These are phyloP conservation scores for Craterocephalus amniculus DNA, from an alignment of 2,797 vertebrate genomes.

Conservation along the genomic window DNA sequence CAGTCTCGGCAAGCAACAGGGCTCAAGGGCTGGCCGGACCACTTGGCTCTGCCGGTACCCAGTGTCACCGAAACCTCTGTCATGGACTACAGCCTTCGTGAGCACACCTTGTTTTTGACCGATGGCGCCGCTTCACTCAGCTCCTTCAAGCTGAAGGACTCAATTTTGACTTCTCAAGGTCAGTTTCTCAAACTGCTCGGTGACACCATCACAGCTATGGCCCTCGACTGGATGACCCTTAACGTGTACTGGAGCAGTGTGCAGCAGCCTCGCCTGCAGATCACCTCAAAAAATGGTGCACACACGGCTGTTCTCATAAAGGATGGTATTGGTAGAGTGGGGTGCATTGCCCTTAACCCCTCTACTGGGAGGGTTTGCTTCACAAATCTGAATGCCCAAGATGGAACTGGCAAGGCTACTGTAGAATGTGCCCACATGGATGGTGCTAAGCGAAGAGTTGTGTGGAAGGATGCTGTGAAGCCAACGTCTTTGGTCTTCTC, in stretches of 20 bases:
- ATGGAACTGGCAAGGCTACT: fast-evolving
- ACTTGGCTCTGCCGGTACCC: conserved; percentile 79
- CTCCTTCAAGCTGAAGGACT: conserved; percentile 79
- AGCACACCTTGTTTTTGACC: conserved; percentile 82
- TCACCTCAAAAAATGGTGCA: conserved; percentile 76
- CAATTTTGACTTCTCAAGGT: conserved; percentile 62
- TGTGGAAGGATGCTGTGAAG: conserved; percentile 82
- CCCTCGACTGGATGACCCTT: conserved; percentile 89
- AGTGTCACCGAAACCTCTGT: conserved; percentile 76
- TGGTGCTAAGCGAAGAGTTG: conserved; percentile 67
- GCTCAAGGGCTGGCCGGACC: conserved; percentile 78
- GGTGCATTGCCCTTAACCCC: conserved; percentile 84
- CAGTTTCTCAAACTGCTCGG: conserved; percentile 77
- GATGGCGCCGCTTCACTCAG: conserved; percentile 79
- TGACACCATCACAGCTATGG: conserved; percentile 78
- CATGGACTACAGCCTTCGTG: conserved; percentile 83
- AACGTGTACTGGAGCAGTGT: conserved; percentile 91
- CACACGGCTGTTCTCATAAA: conserved; percentile 79
- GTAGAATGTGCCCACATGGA: conserved; percentile 91
- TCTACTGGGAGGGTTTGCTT: conserved; percentile 85
- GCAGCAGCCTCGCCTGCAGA: conserved; percentile 76
- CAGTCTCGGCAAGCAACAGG: conserved; percentile 69
- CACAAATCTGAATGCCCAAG: conserved; percentile 67
- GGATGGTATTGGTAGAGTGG: conserved; percentile 69
- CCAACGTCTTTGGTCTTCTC: conserved; percentile 85